Evolutionary conservation across 2,113 vertebrate genomes (phyloP), one percentile per base, ranked within the genome.

Genomic region (Poicephalus gulielmi): DNA sequence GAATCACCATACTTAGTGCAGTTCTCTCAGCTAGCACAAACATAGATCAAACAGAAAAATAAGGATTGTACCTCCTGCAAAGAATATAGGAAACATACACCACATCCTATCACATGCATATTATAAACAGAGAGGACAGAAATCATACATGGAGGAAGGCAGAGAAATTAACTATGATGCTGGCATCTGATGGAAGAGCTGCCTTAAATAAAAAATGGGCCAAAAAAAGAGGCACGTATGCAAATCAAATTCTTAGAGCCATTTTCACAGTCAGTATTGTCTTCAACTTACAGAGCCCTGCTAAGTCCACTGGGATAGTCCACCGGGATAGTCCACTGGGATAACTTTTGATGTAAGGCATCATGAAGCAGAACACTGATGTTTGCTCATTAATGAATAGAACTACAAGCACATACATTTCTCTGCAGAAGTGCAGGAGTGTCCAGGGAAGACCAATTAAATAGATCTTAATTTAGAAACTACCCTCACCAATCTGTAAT

Each of bases 381-480:
- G 25, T 53, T 41, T n/a, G 37, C 30, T 87, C 39, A n/a, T 3
- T 82, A 68, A 73, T 37, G 6, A 60, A 44, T 31, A 76, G 44
- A 70, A 92, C 78, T 20, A 78, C 28, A 86, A 86, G 46, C 25
- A 70, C 4, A 78, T 37, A 53, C 46, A 70, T 78, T 74, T 69
- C n/a, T 53, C 60, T 52, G 39, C 41, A 57, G 41, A 71, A 81
- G 75, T 30, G 13, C 37, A 77, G 44, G 17, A 86, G 17, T 6
- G 1, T 28, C 78, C 66, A 86, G 50, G 75, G n/a, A 64, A 96
- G 88, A 86, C 55, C 50, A 86, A 67, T 86, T 94, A 94, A 95
- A 84, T 11, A 81, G 46, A 46, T 90, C 83, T 86, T 93, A 70
- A 71, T 92, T 95, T 94, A 91, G 73, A 86, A 69, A 13, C 69